Percentiles rank a stretch among this genome's conserved stretches.
Conservation (phyloP, 2,888 invertebrate species). For the Drosophila buzzatii region DNA sequence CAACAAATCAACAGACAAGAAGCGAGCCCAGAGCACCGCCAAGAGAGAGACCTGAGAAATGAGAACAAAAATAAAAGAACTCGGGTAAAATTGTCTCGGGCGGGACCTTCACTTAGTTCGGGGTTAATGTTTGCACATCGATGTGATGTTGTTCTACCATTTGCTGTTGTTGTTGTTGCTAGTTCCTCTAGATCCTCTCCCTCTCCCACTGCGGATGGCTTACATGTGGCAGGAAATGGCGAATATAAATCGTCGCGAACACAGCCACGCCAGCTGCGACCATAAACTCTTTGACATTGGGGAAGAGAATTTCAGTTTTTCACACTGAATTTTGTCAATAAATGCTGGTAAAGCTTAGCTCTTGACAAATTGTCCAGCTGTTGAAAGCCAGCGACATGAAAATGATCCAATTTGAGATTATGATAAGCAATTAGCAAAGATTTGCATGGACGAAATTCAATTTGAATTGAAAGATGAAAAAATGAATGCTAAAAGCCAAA, state of each 20-base stretch:
- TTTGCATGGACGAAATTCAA: slow-evolving; percentile 2
- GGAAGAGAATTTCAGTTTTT: slow-evolving; percentile 5
- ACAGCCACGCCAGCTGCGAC: slow-evolving; percentile 43
- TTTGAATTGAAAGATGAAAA: neutral
- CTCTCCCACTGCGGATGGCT: slow-evolving; percentile 30
- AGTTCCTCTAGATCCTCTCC: slow-evolving; percentile 1
- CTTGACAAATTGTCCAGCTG: slow-evolving; percentile 40
- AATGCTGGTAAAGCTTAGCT: slow-evolving; percentile 29
- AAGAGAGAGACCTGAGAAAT: slow-evolving; percentile 6
- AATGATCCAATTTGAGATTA: slow-evolving; percentile 18
- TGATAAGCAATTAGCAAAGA: slow-evolving; percentile 43
- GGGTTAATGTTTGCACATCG: slow-evolving; percentile 58
- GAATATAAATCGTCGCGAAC: slow-evolving; percentile 63
- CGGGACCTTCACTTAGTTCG: slow-evolving; percentile 59
- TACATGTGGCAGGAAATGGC: slow-evolving; percentile 66
- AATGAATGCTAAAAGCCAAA: neutral
- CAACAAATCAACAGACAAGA: slow-evolving; percentile 64
- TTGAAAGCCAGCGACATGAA: slow-evolving; percentile 23
- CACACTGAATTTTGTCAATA: slow-evolving; percentile 31
- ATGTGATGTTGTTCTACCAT: slow-evolving; percentile 25
- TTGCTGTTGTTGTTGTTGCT: neutral
- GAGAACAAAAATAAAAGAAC: slow-evolving; percentile 35
- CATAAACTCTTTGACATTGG: slow-evolving; percentile 47
- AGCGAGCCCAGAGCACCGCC: neutral
- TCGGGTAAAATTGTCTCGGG: slow-evolving; percentile 18